Percentiles rank a stretch among this genome's conserved stretches.
Conservation (phyloP, 2,113 vertebrate species). For the Tamias sibiricus region DNA sequence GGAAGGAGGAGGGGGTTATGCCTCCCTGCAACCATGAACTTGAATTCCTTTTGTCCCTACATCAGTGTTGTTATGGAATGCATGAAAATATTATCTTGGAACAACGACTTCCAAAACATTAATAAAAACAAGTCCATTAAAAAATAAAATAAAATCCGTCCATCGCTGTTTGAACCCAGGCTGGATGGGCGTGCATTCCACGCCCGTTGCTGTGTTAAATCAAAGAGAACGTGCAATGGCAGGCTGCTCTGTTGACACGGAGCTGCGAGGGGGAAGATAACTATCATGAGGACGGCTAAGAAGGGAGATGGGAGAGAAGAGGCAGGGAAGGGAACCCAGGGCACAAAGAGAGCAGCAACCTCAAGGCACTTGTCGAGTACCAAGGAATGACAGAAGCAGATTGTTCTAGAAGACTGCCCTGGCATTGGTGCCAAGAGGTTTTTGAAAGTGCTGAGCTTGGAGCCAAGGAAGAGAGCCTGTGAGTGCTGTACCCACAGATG, state of each 20-base stretch:
- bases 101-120: neutral
- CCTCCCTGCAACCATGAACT: accelerated
- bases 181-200: accelerated
- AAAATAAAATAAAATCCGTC: neutral
- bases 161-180: neutral
- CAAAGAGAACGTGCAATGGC: neutral
- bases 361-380: too few species aligned
- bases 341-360: too few species aligned
- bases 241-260: neutral
- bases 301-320: accelerated
- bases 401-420: neutral
- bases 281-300: neutral
- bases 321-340: too few species aligned
- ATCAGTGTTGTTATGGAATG: neutral
- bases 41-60: neutral
- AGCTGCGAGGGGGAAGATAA: neutral
- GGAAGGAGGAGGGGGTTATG: accelerated
- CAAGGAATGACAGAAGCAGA: neutral
- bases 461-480: neutral
- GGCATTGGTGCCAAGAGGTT: too few species aligned
- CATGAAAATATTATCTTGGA: neutral
- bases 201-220: neutral
- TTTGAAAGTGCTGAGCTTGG: neutral
- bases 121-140: neutral
- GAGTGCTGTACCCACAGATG: accelerated